Evolutionary conservation across 2,888 invertebrate species (phyloP), one percentile per base, ranked within the genome.

Genomic region (Halictus quadricinctus): DNA sequence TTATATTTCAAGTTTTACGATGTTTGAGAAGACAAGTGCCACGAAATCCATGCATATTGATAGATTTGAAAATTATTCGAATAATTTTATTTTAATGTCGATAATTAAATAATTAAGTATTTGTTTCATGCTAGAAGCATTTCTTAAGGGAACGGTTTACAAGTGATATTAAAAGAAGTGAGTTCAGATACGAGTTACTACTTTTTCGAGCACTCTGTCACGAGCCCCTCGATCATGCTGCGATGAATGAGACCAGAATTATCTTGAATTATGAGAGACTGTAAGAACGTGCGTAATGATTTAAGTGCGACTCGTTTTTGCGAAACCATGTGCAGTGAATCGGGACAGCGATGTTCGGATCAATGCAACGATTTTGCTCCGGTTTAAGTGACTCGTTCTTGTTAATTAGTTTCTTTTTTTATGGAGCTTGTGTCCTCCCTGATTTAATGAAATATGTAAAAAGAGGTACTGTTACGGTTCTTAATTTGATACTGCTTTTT

Each of bases 231-330:
- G 43, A 43, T 70, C 21, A 41, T 43, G 41, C 21, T 43, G n/a
- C 70, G 50, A 64, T 21, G n/a, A 78, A 58, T 15, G 78, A 72
- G 76, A 46, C 46, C 46, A 46, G 29, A 43, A 18, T 72, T 74
- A 25, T 21, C 21, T 48, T 60, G 25, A 75, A 58, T 74, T 48
- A 12, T n/a, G 70, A 48, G 29, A 70, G 50, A 13, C 69, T 74
- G 79, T 13, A 50, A 43, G 46, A 76, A 41, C 72, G 36, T 41
- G 70, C 21, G 76, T 21, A 21, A 76, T 15, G 18, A 72, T 64
- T 50, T 48, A 15, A 54, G n/a, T 29, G 48, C 48, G 15, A 13
- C 25, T 50, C 29, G 64, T 50, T 81, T 79, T 21, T 41, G 46
- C 58, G 41, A 60, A n/a, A 69, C 43, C 64, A 29, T 54, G 12